Conservation (phyloP, 2,888 invertebrate species). For the Synergus umbraculus region DNA sequence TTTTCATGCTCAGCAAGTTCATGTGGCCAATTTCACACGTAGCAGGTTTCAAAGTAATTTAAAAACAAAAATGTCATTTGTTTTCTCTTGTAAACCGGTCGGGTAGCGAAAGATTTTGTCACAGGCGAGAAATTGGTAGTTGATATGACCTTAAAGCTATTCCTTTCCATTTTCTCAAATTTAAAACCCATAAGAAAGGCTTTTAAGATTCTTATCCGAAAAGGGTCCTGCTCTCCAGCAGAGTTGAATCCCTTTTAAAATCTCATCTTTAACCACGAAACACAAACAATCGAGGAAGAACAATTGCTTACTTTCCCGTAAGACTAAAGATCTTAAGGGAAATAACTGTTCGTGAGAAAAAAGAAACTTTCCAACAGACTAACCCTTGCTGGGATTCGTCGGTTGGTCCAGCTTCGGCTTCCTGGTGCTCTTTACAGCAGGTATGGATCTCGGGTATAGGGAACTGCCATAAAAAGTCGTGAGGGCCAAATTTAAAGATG, state of each 20-base stretch:
- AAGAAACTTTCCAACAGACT: background rate
- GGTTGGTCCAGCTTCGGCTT: background rate
- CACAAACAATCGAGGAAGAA: slow-evolving; percentile 24
- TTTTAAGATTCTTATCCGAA: slow-evolving; percentile 40
- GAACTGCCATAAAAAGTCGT: slow-evolving; percentile 20
- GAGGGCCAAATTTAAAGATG: slow-evolving; percentile 34
- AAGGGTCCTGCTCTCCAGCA: slow-evolving; percentile 26
- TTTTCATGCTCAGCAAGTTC: background rate
- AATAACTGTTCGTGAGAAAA: background rate
- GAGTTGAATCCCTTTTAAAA: slow-evolving; percentile 27
- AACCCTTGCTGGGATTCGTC: slow-evolving; percentile 10
- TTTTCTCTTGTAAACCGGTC: too few species aligned
- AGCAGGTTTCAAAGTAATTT: too few species aligned
- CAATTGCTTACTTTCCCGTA: slow-evolving; percentile 4
- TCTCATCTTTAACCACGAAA: slow-evolving; percentile 9
- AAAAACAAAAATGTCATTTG: too few species aligned
- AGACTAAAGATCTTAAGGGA: background rate
- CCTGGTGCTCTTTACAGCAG: slow-evolving; percentile 27
- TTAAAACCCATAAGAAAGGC: slow-evolving; percentile 2
- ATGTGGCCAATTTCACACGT: background rate
- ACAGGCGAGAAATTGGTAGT: too few species aligned
- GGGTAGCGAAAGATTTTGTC: too few species aligned
- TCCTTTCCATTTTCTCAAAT: background rate
- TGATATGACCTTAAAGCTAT: background rate
- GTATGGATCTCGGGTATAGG: background rate